Evolutionary conservation across 2,797 vertebrate species (phyloP).

Genomic region (Tapirus indicus): DNA sequence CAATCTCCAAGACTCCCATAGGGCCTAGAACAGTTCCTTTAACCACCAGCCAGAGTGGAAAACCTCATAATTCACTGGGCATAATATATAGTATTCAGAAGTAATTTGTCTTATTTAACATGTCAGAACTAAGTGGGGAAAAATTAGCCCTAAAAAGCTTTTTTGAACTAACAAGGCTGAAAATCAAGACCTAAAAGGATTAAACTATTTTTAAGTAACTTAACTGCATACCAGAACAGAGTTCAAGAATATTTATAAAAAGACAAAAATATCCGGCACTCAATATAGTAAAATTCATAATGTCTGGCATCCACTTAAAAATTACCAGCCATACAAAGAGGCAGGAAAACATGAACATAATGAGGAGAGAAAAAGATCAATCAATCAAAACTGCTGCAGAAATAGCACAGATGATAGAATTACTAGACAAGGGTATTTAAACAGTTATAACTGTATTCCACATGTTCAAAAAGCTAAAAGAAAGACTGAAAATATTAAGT

Average conservation of each 20-base stretch:
- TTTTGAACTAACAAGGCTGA: background rate
- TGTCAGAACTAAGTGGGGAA: background rate
- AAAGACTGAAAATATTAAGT: background rate
- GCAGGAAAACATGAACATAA: background rate
- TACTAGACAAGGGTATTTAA: background rate
- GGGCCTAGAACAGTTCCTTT: background rate
- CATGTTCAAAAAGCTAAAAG: background rate
- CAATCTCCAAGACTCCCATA: background rate
- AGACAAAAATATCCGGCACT: background rate
- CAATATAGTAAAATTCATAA: background rate
- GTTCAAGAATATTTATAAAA: background rate
- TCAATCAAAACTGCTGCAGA: background rate
- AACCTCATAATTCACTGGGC: background rate
- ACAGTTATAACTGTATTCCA: background rate
- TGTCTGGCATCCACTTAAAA: background rate
- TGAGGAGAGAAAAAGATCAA: background rate
- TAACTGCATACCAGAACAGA: background rate
- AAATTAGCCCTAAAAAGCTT: background rate
- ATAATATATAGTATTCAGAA: background rate
- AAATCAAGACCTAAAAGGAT: background rate
- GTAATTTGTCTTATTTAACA: background rate
- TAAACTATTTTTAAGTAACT: background rate
- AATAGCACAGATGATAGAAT: background rate
- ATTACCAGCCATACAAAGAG: conserved; percentile 2
- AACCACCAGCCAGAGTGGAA: background rate